phyloP scores from a whole-genome alignment of 2,797 vertebrate species.

The Moxostoma hubbsi region DNA sequence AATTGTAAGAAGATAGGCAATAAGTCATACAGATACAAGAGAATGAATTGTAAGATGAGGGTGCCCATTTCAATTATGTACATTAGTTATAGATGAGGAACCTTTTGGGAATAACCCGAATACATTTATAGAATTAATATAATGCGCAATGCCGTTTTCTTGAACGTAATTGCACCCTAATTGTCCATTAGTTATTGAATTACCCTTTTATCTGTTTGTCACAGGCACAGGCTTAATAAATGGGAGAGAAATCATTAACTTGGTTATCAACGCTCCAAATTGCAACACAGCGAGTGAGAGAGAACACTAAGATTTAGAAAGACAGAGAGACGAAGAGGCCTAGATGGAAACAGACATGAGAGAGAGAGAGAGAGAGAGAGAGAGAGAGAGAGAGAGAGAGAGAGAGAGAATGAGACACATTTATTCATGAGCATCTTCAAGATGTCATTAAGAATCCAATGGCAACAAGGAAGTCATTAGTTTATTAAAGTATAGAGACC shows the following conservation, averaged over 20 bases:
- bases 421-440: slow-evolving; percentile 57
- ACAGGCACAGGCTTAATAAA: slow-evolving; percentile 74
- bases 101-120: slow-evolving; percentile 75
- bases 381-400: slow-evolving; percentile 52
- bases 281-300: slow-evolving; percentile 57
- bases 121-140: slow-evolving; percentile 78
- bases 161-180: slow-evolving; percentile 80
- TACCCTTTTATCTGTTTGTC: slow-evolving; percentile 83
- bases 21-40: slow-evolving; percentile 74
- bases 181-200: slow-evolving; percentile 84
- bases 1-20: slow-evolving; percentile 77
- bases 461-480: slow-evolving; percentile 53
- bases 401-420: slow-evolving; percentile 43
- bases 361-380: slow-evolving; percentile 54
- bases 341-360: slow-evolving; percentile 51
- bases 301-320: neutral
- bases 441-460: slow-evolving; percentile 59
- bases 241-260: slow-evolving; percentile 76
- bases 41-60: slow-evolving; percentile 73
- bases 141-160: slow-evolving; percentile 76
- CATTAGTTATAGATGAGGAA: slow-evolving; percentile 74
- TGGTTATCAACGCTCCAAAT: slow-evolving; percentile 74
- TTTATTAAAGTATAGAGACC: slow-evolving; percentile 28
- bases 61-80: slow-evolving; percentile 80
- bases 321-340: slow-evolving; percentile 34